Evolutionary conservation across 2,888 invertebrate species (phyloP).

Genomic region (Polylopha cassiicola): DNA sequence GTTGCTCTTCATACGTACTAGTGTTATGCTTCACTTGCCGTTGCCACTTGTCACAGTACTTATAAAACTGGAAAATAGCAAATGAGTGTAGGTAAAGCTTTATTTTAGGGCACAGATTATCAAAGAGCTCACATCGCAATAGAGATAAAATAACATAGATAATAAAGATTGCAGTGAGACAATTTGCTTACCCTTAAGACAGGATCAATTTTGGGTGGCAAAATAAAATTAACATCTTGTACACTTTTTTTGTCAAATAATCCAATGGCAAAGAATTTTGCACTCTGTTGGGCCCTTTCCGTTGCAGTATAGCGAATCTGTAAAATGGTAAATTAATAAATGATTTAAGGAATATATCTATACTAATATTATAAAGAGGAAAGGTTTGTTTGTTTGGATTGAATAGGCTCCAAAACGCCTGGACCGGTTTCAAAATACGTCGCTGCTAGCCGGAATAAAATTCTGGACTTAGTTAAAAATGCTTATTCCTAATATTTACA

Average conservation of each 20-base stretch:
- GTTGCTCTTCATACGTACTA: constrained; percentile 75
- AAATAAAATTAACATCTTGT: constrained; percentile 79
- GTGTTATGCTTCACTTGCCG: constrained; percentile 83
- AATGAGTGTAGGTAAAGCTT: constrained; percentile 42
- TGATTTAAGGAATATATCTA: constrained; percentile 3
- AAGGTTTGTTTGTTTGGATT: too few species aligned
- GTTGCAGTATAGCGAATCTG: constrained; percentile 88
- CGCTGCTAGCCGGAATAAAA: too few species aligned
- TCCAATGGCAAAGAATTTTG: constrained; percentile 84
- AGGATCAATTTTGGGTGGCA: constrained; percentile 80
- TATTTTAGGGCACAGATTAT: constrained; percentile 19
- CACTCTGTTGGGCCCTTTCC: constrained; percentile 86
- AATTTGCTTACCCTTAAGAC: constrained; percentile 77
- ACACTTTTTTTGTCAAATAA: constrained; percentile 82
- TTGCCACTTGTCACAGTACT: constrained; percentile 84
- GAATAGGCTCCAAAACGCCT: too few species aligned
- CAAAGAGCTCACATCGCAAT: constrained; percentile 6
- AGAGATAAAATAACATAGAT: constrained; percentile 13
- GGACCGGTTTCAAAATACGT: too few species aligned
- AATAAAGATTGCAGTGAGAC: constrained; percentile 6
- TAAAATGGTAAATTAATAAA: constrained; percentile 36
- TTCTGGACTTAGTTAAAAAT: too few species aligned
- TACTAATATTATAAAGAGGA: too few species aligned
- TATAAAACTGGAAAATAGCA: constrained; percentile 83
- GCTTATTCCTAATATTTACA: too few species aligned